Percentiles rank a stretch among this genome's conserved stretches.
phyloP scores from a whole-genome alignment of 2,113 vertebrate species.

The Gasterosteus nipponicus region DNA sequence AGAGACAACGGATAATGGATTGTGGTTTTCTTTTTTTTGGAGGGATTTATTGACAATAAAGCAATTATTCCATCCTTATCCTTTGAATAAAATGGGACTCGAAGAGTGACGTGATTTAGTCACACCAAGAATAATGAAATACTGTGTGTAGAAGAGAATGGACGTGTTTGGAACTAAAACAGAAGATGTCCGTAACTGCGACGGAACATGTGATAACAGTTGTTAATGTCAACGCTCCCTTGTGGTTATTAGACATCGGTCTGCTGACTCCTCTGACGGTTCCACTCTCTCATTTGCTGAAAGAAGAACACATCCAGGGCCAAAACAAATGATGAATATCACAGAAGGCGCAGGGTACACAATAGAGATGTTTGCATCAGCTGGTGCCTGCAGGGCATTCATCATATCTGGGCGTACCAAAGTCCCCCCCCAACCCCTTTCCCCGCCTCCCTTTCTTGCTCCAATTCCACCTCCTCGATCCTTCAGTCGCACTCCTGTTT shows the following conservation, averaged over 20 bases:
- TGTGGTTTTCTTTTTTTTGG: background rate
- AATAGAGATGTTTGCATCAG: slow-evolving; percentile 49
- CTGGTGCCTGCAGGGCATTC: slow-evolving; percentile 58
- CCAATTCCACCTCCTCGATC: slow-evolving; percentile 37
- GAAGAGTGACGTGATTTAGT: background rate
- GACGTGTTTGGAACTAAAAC: background rate
- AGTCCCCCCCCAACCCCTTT: background rate
- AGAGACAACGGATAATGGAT: background rate
- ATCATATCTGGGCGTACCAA: slow-evolving; percentile 52
- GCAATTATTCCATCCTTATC: background rate
- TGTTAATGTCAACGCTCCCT: background rate
- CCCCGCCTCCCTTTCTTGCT: slow-evolving; percentile 27
- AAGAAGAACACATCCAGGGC: background rate
- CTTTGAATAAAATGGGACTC: background rate
- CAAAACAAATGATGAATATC: slow-evolving; percentile 40
- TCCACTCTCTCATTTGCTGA: slow-evolving; percentile 14
- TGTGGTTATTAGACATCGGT: slow-evolving; percentile 7
- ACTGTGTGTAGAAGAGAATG: background rate
- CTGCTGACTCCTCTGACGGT: slow-evolving; percentile 17
- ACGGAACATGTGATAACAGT: background rate
- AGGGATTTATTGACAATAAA: background rate
- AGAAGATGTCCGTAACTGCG: background rate
- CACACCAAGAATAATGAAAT: background rate
- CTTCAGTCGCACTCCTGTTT: slow-evolving; percentile 10
- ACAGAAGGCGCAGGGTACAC: slow-evolving; percentile 42